Base-by-base conservation (phyloP, 2,888 invertebrate genomes). In the Caenorhabditis sp. region DNA sequence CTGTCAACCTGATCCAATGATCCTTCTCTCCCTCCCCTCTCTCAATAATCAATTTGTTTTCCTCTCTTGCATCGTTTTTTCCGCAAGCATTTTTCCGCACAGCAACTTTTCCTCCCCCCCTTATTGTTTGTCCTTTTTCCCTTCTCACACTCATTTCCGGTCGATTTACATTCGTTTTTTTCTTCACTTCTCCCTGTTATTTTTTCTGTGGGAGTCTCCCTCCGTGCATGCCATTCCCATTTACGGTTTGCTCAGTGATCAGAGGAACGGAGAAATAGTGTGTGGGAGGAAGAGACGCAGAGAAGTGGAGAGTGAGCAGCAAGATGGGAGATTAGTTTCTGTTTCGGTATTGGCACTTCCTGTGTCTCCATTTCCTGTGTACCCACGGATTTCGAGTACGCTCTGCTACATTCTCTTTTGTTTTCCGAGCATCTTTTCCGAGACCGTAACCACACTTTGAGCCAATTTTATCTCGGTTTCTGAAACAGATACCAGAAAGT, bases 81-180 rank as follows among this genome's bases (percentile, higher is more conserved):
- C 68, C 51, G 68, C 51, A 54, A 68, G 68, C 68, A 68, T 68
- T 51, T 68, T 54, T 68, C 54, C 68, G 66, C 68, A 68, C 68
- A 68, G 68, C 35, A 68, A 68, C 68, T 68, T 68, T 68, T 22
- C 35, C 1, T 24, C 51, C 35, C n/a, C n/a, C n/a, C n/a, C n/a
- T n/a, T n/a, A n/a, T 24, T 7, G 19, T 54, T 31, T 19, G 22
- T 12, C 47, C 12, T 68, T 51, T 54, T 35, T 68, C 38, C 35
- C 54, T 49, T 51, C 51, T 51, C 54, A 38, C 73, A 35, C 47
- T 63, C 73, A 73, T 73, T 73, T 73, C 73, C 73, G 73, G 73
- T 63, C 73, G 73, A 73, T 73, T 73, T 61, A 73, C 73, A 73
- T 73, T 73, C 47, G 44, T 61, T 73, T 73, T 73, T 73, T 61